Evolutionary conservation across 2,888 invertebrate genomes (phyloP), one percentile per base, ranked within the genome.

Genomic region (Eristalis intricaria): DNA sequence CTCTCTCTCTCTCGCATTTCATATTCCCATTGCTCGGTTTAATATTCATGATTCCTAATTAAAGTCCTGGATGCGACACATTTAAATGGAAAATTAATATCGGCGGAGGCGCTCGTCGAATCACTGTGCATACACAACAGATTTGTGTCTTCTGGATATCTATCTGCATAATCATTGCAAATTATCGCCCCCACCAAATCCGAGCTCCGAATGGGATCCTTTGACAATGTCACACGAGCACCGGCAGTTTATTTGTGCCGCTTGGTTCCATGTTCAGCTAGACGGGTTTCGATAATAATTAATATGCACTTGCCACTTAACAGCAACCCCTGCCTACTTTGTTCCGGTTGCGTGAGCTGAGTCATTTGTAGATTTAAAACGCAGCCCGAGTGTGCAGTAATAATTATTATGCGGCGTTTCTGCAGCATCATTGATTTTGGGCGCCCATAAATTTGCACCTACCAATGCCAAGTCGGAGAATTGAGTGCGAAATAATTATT

Each of bases 31-130:
- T 69, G 58, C 32, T 69, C 35, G 60, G 60, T 70, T 70, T 60
- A 70, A 58, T 70, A 70, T 70, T 70, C 56, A 70, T 26, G 23
- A 60, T 60, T 70, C 35, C 22, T 70, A 70, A 70, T 70, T 60
- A 70, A 70, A 70, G 26, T 13, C 60, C 23, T 23, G 26, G 60
- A 26, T 19, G 26, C 13, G 13, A 26, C 60, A 60, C 26, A 60
- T 60, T 26, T 60, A 60, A 60, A 60, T 60, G 60, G 26, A 23
- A 29, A 26, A 13, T 23, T n/a, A 19, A 19, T 19, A 50, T 8
- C 50, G 19, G n/a, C 19, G 50, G 19, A 50, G 50, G 7, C 50
- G 2, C 7, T 50, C 19, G 38, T 38, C 38, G 38, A 38, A 38
- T 38, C 50, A 50, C 43, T 43, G 50, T 19, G 50, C 19, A 50